Evolutionary conservation across 2,888 invertebrate species (phyloP).

Genomic region (Eurytoma californica): DNA sequence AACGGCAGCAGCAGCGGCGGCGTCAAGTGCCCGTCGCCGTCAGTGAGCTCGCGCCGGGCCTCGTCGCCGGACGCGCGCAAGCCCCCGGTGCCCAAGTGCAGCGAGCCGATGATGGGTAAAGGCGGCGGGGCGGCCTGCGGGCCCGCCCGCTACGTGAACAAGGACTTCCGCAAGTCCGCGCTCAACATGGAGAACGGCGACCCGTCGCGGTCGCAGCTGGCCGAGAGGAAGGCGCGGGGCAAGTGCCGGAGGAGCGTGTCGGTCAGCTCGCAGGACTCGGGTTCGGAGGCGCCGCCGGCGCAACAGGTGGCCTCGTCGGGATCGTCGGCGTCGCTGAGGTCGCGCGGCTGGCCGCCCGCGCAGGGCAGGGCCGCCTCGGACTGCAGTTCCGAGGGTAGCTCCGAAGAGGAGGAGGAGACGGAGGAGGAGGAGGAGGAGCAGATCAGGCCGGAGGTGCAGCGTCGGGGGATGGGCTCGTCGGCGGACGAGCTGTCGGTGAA

Average conservation of each 20-base stretch:
- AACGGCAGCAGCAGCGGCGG: conserved; percentile 35
- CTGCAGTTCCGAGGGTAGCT: conserved; percentile 73
- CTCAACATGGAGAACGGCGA: conserved; percentile 80
- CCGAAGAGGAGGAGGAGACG: conserved; percentile 71
- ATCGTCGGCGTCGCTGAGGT: conserved; percentile 54
- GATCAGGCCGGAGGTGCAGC: background rate
- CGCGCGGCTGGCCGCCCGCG: conserved; percentile 23
- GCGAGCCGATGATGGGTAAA: conserved; percentile 64
- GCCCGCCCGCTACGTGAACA: conserved; percentile 77
- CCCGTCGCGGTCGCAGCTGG: conserved; percentile 62
- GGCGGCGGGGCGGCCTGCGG: conserved; percentile 37
- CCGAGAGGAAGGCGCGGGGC: conserved; percentile 63
- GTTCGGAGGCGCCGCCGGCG: conserved; percentile 57
- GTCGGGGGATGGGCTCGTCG: conserved; percentile 71
- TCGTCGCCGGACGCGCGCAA: conserved; percentile 68
- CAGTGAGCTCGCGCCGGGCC: conserved; percentile 66
- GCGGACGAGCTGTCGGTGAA: conserved; percentile 78
- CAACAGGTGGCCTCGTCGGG: conserved; percentile 57
- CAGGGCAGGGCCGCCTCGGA: conserved; percentile 58
- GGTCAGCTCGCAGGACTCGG: conserved; percentile 74
- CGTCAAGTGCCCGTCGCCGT: conserved; percentile 54
- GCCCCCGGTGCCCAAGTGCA: conserved; percentile 76
- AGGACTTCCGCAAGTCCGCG: conserved; percentile 85
- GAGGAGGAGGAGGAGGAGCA: conserved; percentile 61
- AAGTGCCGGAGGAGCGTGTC: conserved; percentile 74